A percentile compares a stretch with the other conserved stretches of the same genome.
Conservation (phyloP, 1,140 invertebrate genomes). For the Ericerus pela region DNA sequence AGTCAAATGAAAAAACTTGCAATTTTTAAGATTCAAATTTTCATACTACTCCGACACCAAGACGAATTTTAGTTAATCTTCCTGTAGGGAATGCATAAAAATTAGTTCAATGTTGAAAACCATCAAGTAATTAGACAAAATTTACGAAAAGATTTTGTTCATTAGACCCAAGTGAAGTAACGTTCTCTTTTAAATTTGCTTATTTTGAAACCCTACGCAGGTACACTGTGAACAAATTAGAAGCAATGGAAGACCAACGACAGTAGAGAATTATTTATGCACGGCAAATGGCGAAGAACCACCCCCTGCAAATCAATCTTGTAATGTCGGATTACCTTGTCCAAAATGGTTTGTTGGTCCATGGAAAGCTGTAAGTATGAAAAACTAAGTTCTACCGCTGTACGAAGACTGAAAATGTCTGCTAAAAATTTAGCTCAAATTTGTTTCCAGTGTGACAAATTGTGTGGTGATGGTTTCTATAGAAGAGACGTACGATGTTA, state of each 20-base stretch:
- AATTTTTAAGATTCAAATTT: too few species aligned
- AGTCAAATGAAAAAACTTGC: too few species aligned
- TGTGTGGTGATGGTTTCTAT: constrained; percentile 73
- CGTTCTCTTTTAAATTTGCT: background rate
- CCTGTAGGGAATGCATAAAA: too few species aligned
- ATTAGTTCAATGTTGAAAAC: too few species aligned
- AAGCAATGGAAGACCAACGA: constrained; percentile 40
- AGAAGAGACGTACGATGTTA: constrained; percentile 56
- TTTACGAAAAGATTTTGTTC: too few species aligned
- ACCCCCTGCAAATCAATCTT: constrained; percentile 50
- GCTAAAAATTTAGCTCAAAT: too few species aligned
- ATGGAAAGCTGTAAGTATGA: constrained; percentile 63
- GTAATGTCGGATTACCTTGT: constrained; percentile 60
- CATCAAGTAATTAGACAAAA: too few species aligned
- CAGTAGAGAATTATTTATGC: constrained; percentile 58
- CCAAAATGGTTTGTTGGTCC: constrained; percentile 68
- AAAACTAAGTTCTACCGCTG: background rate
- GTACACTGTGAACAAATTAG: constrained; percentile 65
- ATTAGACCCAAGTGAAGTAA: background rate
- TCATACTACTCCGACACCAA: too few species aligned
- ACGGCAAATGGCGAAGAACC: constrained; percentile 46
- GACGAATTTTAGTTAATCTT: too few species aligned
- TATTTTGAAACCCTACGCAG: constrained; percentile 25
- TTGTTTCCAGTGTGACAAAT: constrained; percentile 54
- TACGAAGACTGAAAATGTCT: too few species aligned